Evolutionary conservation across 2,888 invertebrate genomes (phyloP).

Genomic region (Elaeidobius kamerunicus): DNA sequence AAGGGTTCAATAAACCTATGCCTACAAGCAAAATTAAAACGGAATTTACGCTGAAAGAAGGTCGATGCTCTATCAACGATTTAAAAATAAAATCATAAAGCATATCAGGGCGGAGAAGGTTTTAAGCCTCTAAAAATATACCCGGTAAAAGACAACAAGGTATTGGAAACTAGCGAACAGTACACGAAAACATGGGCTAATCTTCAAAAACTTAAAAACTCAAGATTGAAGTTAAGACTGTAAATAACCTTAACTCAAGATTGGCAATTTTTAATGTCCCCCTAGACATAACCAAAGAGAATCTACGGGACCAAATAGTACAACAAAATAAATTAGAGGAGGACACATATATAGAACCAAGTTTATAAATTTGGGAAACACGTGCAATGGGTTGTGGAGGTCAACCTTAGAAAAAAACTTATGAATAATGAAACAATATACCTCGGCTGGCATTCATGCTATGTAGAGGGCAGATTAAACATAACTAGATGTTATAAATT

Average conservation of each 20-base stretch:
- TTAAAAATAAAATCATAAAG: too few relatives aligned
- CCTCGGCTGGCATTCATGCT: slow-evolving; percentile 12
- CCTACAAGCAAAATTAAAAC: too few relatives aligned
- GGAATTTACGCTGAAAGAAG: too few relatives aligned
- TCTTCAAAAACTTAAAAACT: not conserved
- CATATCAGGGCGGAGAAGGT: not conserved
- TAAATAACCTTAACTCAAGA: slow-evolving; percentile 1
- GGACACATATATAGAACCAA: not conserved
- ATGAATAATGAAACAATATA: not conserved
- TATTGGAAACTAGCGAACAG: not conserved
- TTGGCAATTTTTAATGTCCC: slow-evolving; percentile 6
- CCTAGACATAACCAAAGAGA: not conserved
- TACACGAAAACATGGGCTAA: not conserved
- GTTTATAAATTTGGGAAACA: slow-evolving; percentile 10
- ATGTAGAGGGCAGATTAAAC: slow-evolving; percentile 6
- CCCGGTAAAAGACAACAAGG: slow-evolving; percentile 1
- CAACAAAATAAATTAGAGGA: not conserved
- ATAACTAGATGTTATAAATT: slow-evolving; percentile 1
- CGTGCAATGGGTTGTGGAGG: slow-evolving; percentile 14
- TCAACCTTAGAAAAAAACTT: not conserved
- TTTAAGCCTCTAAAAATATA: slow-evolving; percentile 6
- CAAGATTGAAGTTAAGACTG: not conserved
- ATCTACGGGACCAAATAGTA: not conserved
- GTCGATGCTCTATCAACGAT: too few relatives aligned
- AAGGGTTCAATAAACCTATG: too few relatives aligned